Percentiles rank a stretch among this genome's conserved stretches.
phyloP scores from a whole-genome alignment of 1,140 invertebrate species.

The Xylocopa sonorina region DNA sequence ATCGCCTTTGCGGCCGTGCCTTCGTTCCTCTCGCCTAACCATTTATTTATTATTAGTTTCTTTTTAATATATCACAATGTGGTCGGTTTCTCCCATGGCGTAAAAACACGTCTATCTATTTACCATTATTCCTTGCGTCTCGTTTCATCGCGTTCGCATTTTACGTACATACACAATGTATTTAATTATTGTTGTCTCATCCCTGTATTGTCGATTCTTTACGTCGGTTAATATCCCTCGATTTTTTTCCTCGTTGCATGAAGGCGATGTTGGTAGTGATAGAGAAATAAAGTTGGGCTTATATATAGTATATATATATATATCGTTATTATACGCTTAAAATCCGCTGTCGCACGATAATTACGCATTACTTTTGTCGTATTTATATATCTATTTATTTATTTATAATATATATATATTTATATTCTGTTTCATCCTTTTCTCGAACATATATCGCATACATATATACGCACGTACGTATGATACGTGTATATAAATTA shows the following conservation, averaged over 20 bases:
- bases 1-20: not conserved
- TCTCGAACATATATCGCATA: constrained; percentile 18
- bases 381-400: constrained; percentile 43
- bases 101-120: constrained; percentile 34
- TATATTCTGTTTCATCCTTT: not conserved
- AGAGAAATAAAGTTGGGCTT: constrained; percentile 77
- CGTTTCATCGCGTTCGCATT: constrained; percentile 1
- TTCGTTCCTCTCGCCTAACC: constrained; percentile 13
- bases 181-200: constrained; percentile 82
- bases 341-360: constrained; percentile 55
- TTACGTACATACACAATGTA: constrained; percentile 74
- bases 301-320: constrained; percentile 49
- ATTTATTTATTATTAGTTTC: constrained; percentile 45
- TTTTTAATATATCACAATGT: constrained; percentile 80
- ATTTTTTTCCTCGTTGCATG: constrained; percentile 74
- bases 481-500: constrained; percentile 62
- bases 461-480: constrained; percentile 16
- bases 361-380: constrained; percentile 58
- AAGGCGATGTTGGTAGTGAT: constrained; percentile 81
- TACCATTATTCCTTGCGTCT: constrained; percentile 11
- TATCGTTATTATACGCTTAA: constrained; percentile 60
- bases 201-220: constrained; percentile 82
- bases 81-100: constrained; percentile 67
- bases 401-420: constrained; percentile 37
- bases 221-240: constrained; percentile 68